Conservation (phyloP, 2,113 vertebrate genomes). For the Choloepus hoffmanni region DNA sequence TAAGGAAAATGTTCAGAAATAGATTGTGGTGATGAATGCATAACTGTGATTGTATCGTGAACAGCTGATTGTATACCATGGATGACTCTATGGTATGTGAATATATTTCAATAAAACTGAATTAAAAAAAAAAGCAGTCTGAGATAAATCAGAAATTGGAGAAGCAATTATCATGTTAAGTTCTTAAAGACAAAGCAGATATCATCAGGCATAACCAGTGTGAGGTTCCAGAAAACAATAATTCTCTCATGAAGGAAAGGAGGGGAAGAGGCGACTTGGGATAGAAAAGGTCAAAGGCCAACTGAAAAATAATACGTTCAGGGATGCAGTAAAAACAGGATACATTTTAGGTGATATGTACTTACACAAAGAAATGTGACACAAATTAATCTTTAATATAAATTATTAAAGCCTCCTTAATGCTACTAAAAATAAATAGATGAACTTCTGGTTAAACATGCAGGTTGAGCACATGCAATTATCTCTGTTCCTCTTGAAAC, state of each 20-base stretch:
- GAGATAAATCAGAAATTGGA: neutral
- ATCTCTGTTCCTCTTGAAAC: neutral
- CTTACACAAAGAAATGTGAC: neutral
- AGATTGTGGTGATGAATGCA: too few species aligned
- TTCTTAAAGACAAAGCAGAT: neutral
- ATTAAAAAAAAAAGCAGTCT: neutral
- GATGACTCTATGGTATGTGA: too few species aligned
- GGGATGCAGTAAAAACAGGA: neutral
- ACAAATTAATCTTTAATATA: neutral
- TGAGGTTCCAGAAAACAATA: neutral
- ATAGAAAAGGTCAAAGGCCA: neutral
- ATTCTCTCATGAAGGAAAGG: neutral
- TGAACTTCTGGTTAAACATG: conserved; percentile 37
- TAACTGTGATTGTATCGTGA: too few species aligned
- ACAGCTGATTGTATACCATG: too few species aligned
- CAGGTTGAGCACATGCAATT: neutral
- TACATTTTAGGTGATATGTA: neutral
- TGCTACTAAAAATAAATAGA: conserved; percentile 11
- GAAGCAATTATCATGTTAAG: neutral
- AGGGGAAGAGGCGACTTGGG: neutral
- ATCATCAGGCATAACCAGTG: neutral
- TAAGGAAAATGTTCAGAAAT: too few species aligned
- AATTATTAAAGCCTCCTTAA: neutral
- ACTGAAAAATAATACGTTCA: neutral
- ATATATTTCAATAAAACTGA: too few species aligned